These are phyloP conservation scores for Caretta caretta DNA, from an alignment of 2,113 vertebrate genomes.

Conservation along the genomic window DNA sequence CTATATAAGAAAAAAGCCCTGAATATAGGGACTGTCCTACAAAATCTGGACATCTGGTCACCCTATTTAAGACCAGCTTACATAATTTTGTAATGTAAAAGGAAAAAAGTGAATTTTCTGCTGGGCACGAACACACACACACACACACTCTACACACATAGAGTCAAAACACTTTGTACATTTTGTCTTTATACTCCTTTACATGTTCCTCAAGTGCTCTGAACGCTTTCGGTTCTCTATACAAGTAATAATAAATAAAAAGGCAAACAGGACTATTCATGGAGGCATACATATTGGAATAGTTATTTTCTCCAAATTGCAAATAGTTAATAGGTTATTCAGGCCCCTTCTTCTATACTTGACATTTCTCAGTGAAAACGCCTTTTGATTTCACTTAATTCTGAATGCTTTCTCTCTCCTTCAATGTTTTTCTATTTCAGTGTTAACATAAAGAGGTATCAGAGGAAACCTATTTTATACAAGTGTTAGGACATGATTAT, in stretches of 20 bases:
- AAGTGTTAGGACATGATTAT: not conserved
- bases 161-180: too few relatives aligned
- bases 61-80: not conserved
- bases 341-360: not conserved
- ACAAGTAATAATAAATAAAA: not conserved
- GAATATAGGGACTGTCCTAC: too few relatives aligned
- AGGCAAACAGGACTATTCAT: rapidly evolving
- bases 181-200: too few relatives aligned
- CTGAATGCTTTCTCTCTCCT: not conserved
- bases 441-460: not conserved
- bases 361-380: not conserved
- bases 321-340: constrained; percentile 6
- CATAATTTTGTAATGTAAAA: not conserved
- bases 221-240: too few relatives aligned
- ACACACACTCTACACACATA: too few relatives aligned
- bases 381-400: constrained; percentile 9
- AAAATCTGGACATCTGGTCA: too few relatives aligned
- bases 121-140: too few relatives aligned
- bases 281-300: rapidly evolving
- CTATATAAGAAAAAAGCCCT: too few relatives aligned
- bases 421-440: not conserved
- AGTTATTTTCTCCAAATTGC: not conserved
- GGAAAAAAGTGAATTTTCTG: too few relatives aligned
- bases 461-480: not conserved
- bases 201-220: too few relatives aligned